Conservation (phyloP, 2,113 vertebrate genomes). For the Calidris pugnax region DNA sequence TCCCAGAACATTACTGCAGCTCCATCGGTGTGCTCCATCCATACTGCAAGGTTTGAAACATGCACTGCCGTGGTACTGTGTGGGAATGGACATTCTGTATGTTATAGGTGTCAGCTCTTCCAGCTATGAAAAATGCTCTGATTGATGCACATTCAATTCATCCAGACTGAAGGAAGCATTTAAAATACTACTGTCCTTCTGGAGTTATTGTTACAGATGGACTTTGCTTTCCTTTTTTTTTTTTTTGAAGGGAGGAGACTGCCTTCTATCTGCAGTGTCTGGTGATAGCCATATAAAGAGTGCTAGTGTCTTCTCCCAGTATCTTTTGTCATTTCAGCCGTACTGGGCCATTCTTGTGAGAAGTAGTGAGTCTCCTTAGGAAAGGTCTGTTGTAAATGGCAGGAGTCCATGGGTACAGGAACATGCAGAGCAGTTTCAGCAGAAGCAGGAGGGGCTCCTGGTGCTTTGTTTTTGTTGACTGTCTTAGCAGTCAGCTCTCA, state of each 20-base stretch:
- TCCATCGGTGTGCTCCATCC: background rate
- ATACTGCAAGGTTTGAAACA: background rate
- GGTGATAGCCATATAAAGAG: background rate
- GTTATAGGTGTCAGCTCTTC: background rate
- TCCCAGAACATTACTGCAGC: background rate
- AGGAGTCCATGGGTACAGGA: background rate
- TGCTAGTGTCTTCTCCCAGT: background rate
- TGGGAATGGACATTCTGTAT: rapidly evolving
- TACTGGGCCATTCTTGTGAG: background rate
- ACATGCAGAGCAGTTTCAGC: background rate
- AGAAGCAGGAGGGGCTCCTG: background rate
- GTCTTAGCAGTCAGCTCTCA: background rate
- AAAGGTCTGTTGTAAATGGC: background rate
- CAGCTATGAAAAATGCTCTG: background rate
- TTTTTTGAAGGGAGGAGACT: background rate
- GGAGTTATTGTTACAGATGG: background rate
- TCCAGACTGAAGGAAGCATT: background rate
- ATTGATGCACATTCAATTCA: background rate
- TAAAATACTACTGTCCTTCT: background rate
- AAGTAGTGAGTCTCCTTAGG: background rate
- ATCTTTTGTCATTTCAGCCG: background rate
- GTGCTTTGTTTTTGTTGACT: background rate
- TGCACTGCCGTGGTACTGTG: rapidly evolving
- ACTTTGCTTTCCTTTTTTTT: background rate
- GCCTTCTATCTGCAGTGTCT: background rate